Evolutionary conservation across 2,113 vertebrate genomes (phyloP), one percentile per base, ranked within the genome.

Genomic region (Heteronetta atricapilla): DNA sequence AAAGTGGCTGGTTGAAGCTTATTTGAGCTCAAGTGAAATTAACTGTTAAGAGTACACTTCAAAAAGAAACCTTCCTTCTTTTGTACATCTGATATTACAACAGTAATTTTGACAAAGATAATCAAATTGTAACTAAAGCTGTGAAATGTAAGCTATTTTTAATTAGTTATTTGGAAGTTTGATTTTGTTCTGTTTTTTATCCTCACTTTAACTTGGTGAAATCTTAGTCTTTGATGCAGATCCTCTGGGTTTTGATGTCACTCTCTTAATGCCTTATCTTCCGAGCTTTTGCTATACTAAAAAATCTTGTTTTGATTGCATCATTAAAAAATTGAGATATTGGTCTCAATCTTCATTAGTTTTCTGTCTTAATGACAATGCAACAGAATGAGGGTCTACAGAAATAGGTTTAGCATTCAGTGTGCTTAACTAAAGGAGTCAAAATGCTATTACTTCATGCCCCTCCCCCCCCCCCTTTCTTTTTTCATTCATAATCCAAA

Each of bases 1-100:
- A 89, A 97, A 97, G 96, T 97, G 88, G 63, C 34, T 94, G 86
- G 40, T 67, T 95, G 93, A 88, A 95, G 79, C 91, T 95, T 96
- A 93, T 94, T 70, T 70, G 70, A 97, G 82, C 90, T 95, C 89
- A 95, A 96, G 89, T 87, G 36, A 96, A 97, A 95, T 86, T 95
- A 96, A 96, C 76, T 14, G 48, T 95, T 97, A 87, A 88, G 74
- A 82, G 89, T 92, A 88, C n/a, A 80, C 90, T 96, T 93, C 86
- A 96, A 40, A 93, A 88, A 88, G 8, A 78, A 91, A 82, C 59
- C 13, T 10, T 93, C 38, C 69, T 89, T 90, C 60, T 93, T 96
- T 90, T 69, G 40, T 22, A 82, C 15, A 76, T 86, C 46, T 85
- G 62, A 62, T 76, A 86, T 79, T 94, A 52, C 74, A 89, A 84